A percentile compares a stretch with the other conserved stretches of the same genome.
These are phyloP conservation scores for Drosophila incognita DNA, from an alignment of 2,888 invertebrate species.

Conservation along the genomic window DNA sequence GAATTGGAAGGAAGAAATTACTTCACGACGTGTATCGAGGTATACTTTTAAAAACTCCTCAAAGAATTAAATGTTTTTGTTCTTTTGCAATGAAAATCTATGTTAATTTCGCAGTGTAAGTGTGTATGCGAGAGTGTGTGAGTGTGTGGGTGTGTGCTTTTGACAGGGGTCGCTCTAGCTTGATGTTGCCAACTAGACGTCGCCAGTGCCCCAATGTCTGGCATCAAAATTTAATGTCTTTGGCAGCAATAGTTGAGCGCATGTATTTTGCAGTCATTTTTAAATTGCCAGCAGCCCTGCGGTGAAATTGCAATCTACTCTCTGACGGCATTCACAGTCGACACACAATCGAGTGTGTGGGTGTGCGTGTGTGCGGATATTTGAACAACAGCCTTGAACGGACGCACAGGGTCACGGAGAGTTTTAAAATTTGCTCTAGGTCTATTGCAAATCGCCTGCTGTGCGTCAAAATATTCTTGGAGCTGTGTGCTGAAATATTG, in stretches of 20 bases:
- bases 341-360: background rate
- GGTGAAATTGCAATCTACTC: constrained; percentile 24
- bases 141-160: constrained; percentile 14
- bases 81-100: background rate
- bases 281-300: constrained; percentile 42
- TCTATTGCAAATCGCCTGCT: background rate
- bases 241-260: constrained; percentile 66
- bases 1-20: background rate
- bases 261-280: constrained; percentile 57
- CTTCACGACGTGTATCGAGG: background rate
- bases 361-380: constrained; percentile 1
- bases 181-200: constrained; percentile 38
- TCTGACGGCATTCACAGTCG: constrained; percentile 10
- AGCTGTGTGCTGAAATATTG: constrained; percentile 5
- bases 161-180: constrained; percentile 44
- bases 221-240: constrained; percentile 72
- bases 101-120: background rate
- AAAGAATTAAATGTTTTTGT: background rate
- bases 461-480: constrained; percentile 16
- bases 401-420: constrained; percentile 18
- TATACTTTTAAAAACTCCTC: background rate
- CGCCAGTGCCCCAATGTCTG: constrained; percentile 38
- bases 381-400: constrained; percentile 29
- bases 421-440: constrained; percentile 1
- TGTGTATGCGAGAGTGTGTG: background rate